Conservation (phyloP, 2,113 vertebrate genomes). For the Pteropus alecto region DNA sequence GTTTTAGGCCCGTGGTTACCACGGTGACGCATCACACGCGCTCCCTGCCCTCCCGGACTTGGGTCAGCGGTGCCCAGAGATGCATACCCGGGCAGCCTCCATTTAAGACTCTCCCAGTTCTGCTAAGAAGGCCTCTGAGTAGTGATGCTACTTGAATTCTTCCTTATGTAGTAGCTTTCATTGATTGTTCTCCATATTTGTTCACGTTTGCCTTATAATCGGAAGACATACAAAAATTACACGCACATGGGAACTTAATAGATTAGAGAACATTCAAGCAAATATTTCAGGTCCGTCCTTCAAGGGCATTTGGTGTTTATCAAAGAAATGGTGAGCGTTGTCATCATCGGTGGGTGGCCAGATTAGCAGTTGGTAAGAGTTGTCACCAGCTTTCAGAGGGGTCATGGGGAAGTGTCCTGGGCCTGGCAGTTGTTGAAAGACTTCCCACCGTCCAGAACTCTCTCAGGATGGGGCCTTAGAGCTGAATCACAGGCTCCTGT, state of each 20-base stretch:
- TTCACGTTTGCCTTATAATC: not conserved
- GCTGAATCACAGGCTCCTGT: not conserved
- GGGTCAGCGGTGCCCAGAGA: too few relatives aligned
- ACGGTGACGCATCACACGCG: accelerated
- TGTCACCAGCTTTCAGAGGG: not conserved
- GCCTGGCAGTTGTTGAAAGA: not conserved
- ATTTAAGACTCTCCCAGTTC: not conserved
- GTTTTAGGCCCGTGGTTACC: not conserved
- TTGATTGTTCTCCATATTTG: not conserved
- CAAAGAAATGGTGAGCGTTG: not conserved
- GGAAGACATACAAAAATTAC: not conserved
- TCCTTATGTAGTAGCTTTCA: not conserved
- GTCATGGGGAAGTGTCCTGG: not conserved
- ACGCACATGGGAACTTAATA: not conserved
- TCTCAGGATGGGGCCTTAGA: not conserved
- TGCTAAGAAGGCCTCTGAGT: not conserved
- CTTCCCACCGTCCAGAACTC: not conserved
- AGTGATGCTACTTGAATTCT: not conserved
- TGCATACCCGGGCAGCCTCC: not conserved
- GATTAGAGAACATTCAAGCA: not conserved
- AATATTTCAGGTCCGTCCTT: not conserved
- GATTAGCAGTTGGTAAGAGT: not conserved
- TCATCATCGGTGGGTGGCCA: not conserved
- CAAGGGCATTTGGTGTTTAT: not conserved
- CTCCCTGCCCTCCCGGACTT: not conserved